Base-by-base conservation (phyloP, 2,797 vertebrate genomes). In the Salarias fasciatus region DNA sequence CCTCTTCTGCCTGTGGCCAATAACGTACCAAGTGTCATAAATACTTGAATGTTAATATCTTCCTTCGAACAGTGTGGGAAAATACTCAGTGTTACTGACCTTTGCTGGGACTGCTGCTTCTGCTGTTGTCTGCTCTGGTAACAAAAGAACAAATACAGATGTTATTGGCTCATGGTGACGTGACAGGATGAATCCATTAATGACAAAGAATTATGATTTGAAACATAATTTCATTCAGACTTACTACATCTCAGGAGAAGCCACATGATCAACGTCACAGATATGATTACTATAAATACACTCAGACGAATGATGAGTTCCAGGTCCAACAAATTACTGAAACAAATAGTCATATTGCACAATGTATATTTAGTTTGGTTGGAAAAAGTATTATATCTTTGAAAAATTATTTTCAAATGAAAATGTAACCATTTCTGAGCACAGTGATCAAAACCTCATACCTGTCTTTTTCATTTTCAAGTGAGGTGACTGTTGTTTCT, bases 201-300 rank as follows among this genome's bases (percentile, higher is more conserved):
- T 51, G 46, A 29, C 8, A 44, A 13, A n/a, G 2, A 28, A 24
- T 11, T n/a, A 28, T 0, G 14, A 41, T 24, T 54, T 1, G 35
- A 0, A 11, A 4, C 9, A 11, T 37, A 11, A 8, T 7, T 15
- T 55, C 1, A 36, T 0, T 9, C 4, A 41, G 0, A 75, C 84
- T 71, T 60, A 86, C 84, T 72, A 8, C 6, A 35, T 56, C 14
- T 86, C 0, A 76, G 5, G n/a, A 47, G 47, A n/a, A 68, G 54
- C 69, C 72, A 82, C 42, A 70, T 0, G n/a, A 77, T 1, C 12
- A 57, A 6, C 5, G 55, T 14, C 49, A 68, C 38, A 7, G 53
- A 53, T 2, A 75, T 49, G n/a, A 58, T 5, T 2, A 76, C 6
- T 4, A 70, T 36, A 67, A 86, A 31, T 56, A 83, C 29, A 52